Evolutionary conservation across 2,888 invertebrate species (phyloP).

Genomic region (Rhingia rostrata): DNA sequence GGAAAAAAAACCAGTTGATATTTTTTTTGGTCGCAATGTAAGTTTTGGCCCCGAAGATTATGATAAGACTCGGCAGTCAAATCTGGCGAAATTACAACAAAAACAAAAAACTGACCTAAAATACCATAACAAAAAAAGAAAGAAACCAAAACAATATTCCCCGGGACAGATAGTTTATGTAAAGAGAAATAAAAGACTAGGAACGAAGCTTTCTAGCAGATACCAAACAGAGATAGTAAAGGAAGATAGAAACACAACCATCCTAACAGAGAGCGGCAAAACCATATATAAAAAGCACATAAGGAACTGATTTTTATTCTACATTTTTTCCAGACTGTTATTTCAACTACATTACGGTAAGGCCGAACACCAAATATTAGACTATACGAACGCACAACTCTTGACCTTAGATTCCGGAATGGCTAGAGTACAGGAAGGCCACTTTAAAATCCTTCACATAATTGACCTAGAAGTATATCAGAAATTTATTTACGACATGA

Average conservation of each 20-base stretch:
- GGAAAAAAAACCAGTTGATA: constrained; percentile 51
- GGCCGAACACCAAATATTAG: constrained; percentile 17
- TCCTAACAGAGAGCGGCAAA: constrained; percentile 51
- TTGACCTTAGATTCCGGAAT: constrained; percentile 7
- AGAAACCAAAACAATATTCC: too few species aligned
- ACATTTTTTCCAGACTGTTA: constrained; percentile 6
- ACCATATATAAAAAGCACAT: constrained; percentile 55
- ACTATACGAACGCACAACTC: constrained; percentile 38
- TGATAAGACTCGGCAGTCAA: too few species aligned
- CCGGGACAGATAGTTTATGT: constrained; percentile 50
- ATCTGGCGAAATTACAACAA: too few species aligned
- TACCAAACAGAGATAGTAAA: constrained; percentile 57
- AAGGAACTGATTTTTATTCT: constrained; percentile 23
- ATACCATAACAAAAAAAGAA: too few species aligned
- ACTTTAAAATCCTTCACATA: constrained; percentile 36
- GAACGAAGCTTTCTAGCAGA: constrained; percentile 44
- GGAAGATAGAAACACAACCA: constrained; percentile 49
- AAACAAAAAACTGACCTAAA: too few species aligned
- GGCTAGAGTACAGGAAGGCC: constrained; percentile 22
- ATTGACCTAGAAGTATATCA: too few species aligned
- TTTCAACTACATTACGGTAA: too few species aligned
- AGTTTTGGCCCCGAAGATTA: too few species aligned
- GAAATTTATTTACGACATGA: too few species aligned
- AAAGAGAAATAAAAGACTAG: constrained; percentile 45
- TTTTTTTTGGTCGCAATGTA: constrained; percentile 39